Conservation (phyloP, 1,140 invertebrate species). For the Fopius arisanus region DNA sequence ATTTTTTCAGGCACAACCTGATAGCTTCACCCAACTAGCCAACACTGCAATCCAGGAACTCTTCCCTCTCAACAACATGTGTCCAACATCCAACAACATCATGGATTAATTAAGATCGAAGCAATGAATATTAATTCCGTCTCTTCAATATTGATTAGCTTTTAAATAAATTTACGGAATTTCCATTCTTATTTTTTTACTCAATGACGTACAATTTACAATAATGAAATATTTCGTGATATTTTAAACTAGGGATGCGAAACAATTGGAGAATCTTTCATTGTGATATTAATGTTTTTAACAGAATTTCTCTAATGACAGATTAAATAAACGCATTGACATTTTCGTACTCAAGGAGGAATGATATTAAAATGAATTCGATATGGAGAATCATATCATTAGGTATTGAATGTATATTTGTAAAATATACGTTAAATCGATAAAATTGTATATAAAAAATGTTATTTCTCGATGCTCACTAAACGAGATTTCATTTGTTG, state of each 20-base stretch:
- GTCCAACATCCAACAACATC: slow-evolving; percentile 43
- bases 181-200: not conserved
- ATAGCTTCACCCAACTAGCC: slow-evolving; percentile 64
- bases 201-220: not conserved
- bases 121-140: not conserved
- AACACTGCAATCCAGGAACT: slow-evolving; percentile 56
- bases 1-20: slow-evolving; percentile 40
- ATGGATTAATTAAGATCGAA: slow-evolving; percentile 30
- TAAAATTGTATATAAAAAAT: not conserved
- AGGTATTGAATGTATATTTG: not conserved
- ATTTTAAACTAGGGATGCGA: not conserved
- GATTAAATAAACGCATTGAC: not conserved
- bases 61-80: slow-evolving; percentile 54
- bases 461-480: not conserved
- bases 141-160: not conserved
- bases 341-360: not conserved
- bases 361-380: not conserved
- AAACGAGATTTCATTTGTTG: not conserved
- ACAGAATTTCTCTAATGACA: not conserved
- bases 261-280: not conserved
- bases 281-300: slow-evolving; percentile 12
- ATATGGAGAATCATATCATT: not conserved
- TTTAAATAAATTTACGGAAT: not conserved
- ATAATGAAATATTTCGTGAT: slow-evolving; percentile 1
- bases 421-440: too few species aligned